Evolutionary conservation across 1,140 invertebrate species (phyloP), one percentile per base, ranked within the genome.

Genomic region (Brachionus rotundiformis): DNA sequence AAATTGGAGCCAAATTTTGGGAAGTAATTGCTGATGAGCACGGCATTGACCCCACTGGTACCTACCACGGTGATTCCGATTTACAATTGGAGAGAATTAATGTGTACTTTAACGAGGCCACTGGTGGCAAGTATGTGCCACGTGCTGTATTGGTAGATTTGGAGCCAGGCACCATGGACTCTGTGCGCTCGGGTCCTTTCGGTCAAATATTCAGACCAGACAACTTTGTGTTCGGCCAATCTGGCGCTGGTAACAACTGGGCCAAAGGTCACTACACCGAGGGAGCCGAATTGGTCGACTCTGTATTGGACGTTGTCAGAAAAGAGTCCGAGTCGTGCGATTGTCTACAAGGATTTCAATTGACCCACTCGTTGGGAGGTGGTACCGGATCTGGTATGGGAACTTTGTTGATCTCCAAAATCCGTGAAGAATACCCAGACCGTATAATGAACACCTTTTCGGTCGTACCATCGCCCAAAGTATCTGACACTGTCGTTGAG

Each of bases 161-260:
- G 84, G 95, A 97, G 86, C 95, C 95, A 8, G 95, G 94, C 83
- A 96, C 94, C 65, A 96, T 96, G 94, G 94, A 96, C 88, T 92
- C 94, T 8, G 94, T 96, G 10, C 90, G 94, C n/a, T n/a, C n/a
- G n/a, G n/a, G n/a, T n/a, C n/a, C n/a, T n/a, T n/a, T n/a, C n/a
- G n/a, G n/a, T n/a, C n/a, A n/a, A n/a, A n/a, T n/a, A n/a, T n/a
- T n/a, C n/a, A n/a, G n/a, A n/a, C n/a, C n/a, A n/a, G n/a, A n/a
- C n/a, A n/a, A n/a, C n/a, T n/a, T n/a, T n/a, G n/a, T n/a, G n/a
- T n/a, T n/a, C n/a, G n/a, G n/a, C n/a, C n/a, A n/a, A n/a, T n/a
- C n/a, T n/a, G n/a, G n/a, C n/a, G n/a, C n/a, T n/a, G n/a, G n/a
- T n/a, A n/a, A n/a, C n/a, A n/a, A n/a, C n/a, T n/a, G n/a, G n/a